phyloP scores from a whole-genome alignment of 2,888 invertebrate genomes.

The Lysandra coridon region DNA sequence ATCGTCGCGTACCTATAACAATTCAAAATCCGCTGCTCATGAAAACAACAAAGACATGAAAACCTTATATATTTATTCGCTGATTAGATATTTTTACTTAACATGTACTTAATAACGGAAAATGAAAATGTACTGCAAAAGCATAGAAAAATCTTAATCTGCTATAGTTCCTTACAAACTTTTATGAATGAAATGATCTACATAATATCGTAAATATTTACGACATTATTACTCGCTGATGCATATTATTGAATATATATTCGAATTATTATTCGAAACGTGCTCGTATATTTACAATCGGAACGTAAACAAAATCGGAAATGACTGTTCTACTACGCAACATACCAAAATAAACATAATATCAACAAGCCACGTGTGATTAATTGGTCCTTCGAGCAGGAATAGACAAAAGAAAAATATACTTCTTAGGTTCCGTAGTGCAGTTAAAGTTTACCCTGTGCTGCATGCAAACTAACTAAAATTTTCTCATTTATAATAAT shows the following conservation, averaged over 20 bases:
- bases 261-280: background rate
- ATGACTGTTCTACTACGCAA: constrained; percentile 6
- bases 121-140: constrained; percentile 5
- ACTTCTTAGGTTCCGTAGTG: too few relatives aligned
- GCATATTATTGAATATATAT: background rate
- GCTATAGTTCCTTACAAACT: background rate
- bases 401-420: background rate
- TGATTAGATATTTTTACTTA: background rate
- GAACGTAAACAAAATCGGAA: background rate
- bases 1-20: too few relatives aligned
- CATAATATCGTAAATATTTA: constrained; percentile 7
- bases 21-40: too few relatives aligned
- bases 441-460: too few relatives aligned
- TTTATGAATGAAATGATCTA: constrained; percentile 21
- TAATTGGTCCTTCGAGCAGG: background rate
- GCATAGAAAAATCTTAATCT: background rate
- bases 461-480: too few relatives aligned
- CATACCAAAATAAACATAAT: background rate
- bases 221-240: background rate
- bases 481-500: too few relatives aligned
- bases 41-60: too few relatives aligned
- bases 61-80: too few relatives aligned
- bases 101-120: too few relatives aligned
- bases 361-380: background rate
- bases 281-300: background rate